Evolutionary conservation across 1,140 invertebrate genomes (phyloP), one percentile per base, ranked within the genome.

Genomic region (Oryctes rhinoceros): DNA sequence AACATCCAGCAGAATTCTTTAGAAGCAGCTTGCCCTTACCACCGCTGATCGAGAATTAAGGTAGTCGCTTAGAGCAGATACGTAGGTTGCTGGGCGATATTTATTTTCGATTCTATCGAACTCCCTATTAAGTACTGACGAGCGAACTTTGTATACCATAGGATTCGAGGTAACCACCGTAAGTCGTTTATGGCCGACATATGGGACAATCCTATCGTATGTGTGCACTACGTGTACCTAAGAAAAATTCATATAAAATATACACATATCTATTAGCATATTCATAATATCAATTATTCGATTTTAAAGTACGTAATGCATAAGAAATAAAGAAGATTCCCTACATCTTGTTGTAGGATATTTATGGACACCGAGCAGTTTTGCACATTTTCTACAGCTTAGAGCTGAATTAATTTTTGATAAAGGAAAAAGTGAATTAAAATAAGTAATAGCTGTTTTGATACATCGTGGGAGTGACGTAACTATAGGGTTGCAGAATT

Each of bases 11-110:
- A 11, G 11, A 30, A 35, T 11, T 71, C 13, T 47, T 11, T 67
- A 48, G 30, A 77, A 78, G 53, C 53, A 59, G 44, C 24, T 44
- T 62, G 44, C 81, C 89, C 90, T 91, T 91, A 94, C 93, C 90
- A 92, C 92, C 83, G 90, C 89, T 78, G 91, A 89, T 87, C 92
- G 92, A 80, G 94, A 94, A 88, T 93, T 94, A 87, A 94, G 92
- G 88, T 92, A 96, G 84, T 93, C 91, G 82, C 94, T 94, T 78
- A 92, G 89, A 48, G 91, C 90, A 48, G 91, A 91, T 85, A 94
- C 92, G 78, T 92, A 92, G 67, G 90, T 84, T 5, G 89, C 88
- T 0, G 92, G 91, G 82, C 93, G 90, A 79, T 90, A 86, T 85
- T 90, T 91, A 85, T 92, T 89, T 80, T 90, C 88, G 89, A 95